phyloP scores from a whole-genome alignment of 2,888 invertebrate species.

The Anagyrus pseudococci region DNA sequence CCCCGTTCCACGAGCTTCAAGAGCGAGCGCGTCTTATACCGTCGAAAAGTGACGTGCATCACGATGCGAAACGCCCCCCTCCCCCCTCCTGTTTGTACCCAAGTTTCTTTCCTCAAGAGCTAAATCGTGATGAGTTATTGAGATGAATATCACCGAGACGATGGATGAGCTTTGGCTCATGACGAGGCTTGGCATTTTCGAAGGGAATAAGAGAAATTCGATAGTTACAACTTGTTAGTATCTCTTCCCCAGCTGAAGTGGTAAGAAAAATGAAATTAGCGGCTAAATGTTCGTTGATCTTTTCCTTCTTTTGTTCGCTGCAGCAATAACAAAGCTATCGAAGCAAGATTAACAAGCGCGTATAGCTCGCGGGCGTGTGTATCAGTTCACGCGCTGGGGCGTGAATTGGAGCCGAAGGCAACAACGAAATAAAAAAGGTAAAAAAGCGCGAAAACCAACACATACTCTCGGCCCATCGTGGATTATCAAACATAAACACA shows the following conservation, averaged over 20 bases:
- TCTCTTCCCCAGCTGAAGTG: background rate
- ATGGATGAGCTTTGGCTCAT: too few species aligned
- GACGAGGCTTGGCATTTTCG: too few species aligned
- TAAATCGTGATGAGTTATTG: too few species aligned
- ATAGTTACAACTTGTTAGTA: too few species aligned
- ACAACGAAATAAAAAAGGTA: background rate
- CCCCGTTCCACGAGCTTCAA: background rate
- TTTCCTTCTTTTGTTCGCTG: background rate
- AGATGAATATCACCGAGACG: too few species aligned
- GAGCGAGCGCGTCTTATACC: background rate
- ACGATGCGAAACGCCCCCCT: background rate
- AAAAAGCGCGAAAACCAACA: constrained; percentile 4
- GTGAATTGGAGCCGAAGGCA: constrained; percentile 11
- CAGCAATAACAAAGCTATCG: background rate
- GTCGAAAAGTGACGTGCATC: background rate
- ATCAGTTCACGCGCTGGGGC: background rate
- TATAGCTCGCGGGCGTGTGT: background rate
- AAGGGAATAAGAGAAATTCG: too few species aligned
- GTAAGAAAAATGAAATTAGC: background rate
- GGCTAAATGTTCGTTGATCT: background rate
- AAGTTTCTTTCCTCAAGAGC: too few species aligned
- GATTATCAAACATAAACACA: constrained; percentile 39
- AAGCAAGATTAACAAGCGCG: background rate
- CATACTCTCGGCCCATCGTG: constrained; percentile 3
- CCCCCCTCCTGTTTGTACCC: too few species aligned